These are phyloP conservation scores for Leptinotarsa juncta DNA, from an alignment of 2,888 invertebrate species.

Conservation along the genomic window DNA sequence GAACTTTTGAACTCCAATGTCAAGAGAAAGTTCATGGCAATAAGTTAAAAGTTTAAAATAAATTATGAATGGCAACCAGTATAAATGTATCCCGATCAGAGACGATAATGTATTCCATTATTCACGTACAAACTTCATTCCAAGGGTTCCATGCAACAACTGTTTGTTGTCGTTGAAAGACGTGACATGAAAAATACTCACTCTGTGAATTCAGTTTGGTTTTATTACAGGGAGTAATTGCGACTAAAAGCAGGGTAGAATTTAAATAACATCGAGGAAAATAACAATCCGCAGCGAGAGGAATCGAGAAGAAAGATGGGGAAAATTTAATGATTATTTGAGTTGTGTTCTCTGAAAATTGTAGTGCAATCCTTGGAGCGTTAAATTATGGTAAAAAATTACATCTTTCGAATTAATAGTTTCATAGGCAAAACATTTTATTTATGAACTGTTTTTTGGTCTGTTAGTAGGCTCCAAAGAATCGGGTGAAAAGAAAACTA, in stretches of 20 bases:
- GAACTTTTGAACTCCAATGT: too few relatives aligned
- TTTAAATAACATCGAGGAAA: constrained; percentile 32
- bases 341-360: not conserved
- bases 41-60: not conserved
- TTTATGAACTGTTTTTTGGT: too few relatives aligned
- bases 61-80: not conserved
- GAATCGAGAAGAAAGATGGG: not conserved
- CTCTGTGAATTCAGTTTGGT: constrained; percentile 49
- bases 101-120: constrained; percentile 27
- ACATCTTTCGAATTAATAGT: not conserved
- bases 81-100: constrained; percentile 13
- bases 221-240: constrained; percentile 60
- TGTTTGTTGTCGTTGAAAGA: constrained; percentile 44
- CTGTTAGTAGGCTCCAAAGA: too few relatives aligned
- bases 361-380: not conserved
- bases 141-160: constrained; percentile 44
- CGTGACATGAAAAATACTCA: constrained; percentile 47
- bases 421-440: too few relatives aligned
- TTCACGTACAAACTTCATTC: constrained; percentile 35
- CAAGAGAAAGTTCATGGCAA: not conserved
- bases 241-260: constrained; percentile 39
- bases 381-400: not conserved
- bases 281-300: not conserved
- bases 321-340: constrained; percentile 7
- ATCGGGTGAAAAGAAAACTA: too few relatives aligned